Base-by-base conservation (phyloP, 2,113 vertebrate genomes). In the Bufo bufo region DNA sequence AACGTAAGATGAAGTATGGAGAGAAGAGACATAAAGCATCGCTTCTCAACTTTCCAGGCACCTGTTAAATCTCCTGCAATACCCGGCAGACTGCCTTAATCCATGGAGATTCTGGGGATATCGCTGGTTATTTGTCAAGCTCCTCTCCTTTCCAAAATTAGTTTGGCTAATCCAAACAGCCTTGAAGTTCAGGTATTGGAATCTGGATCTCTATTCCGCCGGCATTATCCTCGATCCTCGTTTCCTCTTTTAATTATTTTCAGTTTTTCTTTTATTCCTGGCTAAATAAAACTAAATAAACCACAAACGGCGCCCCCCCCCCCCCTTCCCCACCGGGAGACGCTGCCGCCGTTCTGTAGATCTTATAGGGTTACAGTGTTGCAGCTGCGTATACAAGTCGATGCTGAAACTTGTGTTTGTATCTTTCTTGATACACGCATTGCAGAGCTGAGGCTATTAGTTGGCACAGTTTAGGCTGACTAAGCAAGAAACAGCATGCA, bases 101-200 rank as follows among this genome's bases (percentile, higher is more conserved):
- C 84, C 71, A n/a, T 14, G 10, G 69, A 74, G 83, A 85, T 85
- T 74, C 23, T 20, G 54, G 71, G 84, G 84, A 77, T 85, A 58
- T 77, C 71, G 43, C 54, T 77, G 23, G 71, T 77, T 85, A 85
- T 85, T 77, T 85, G 84, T 85, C 52, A 85, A 47, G 56, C 84
- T 85, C 72, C 56, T 85, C 71, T 85, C 54, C 71, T 61, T 85
- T 85, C 56, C 71, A 85, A 77, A 85, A 77, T 77, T 85, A 85
- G 52, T 85, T 58, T 77, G 54, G 54, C 54, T 85, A 75, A 85
- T 77, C 84, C 84, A 77, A 50, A 58, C 43, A 74, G 72, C 54
- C 49, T 85, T 85, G 61, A n/a, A 12, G 71, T n/a, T 77, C 43
- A 85, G 56, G 52, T 75, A 77, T 63, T 49, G 52, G 71, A 85